A percentile compares a stretch with the other conserved stretches of the same genome.
Evolutionary conservation across 2,113 vertebrate genomes (phyloP).

Genomic region (Clarias magur): DNA sequence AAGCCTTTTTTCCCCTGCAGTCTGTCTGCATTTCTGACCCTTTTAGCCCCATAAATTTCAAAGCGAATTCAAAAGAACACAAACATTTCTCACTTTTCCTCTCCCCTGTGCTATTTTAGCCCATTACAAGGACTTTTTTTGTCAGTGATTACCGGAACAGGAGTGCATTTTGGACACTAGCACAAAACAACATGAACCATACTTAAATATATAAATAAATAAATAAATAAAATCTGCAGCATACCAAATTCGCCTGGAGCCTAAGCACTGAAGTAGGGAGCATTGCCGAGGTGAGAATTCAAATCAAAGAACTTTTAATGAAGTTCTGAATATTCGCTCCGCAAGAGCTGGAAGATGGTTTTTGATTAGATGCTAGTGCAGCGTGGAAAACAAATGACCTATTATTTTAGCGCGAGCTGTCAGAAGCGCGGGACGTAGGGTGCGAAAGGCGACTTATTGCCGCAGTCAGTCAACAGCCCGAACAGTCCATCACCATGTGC

Average conservation of each 20-base stretch:
- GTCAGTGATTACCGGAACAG: conserved; percentile 1
- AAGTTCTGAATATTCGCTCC: conserved; percentile 43
- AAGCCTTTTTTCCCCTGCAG: background rate
- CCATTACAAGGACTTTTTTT: background rate
- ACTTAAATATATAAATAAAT: no score
- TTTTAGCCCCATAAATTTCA: conserved; percentile 13
- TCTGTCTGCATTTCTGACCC: conserved; percentile 6
- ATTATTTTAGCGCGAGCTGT: conserved; percentile 70
- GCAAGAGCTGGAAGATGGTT: conserved; percentile 42
- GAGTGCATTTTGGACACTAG: background rate
- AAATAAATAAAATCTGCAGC: background rate
- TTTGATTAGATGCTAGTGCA: conserved; percentile 51
- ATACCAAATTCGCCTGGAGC: background rate
- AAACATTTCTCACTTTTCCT: background rate
- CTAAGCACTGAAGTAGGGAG: background rate
- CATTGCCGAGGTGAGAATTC: conserved; percentile 11
- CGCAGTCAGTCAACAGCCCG: conserved; percentile 70
- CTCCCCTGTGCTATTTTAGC: background rate
- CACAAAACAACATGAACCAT: background rate
- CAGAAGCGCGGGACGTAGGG: conserved; percentile 58
- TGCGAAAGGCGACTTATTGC: conserved; percentile 70
- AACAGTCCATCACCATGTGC: conserved; percentile 71
- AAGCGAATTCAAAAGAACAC: background rate
- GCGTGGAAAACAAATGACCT: conserved; percentile 66
- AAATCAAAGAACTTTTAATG: conserved; percentile 49